Conservation (phyloP, 1,140 invertebrate species). For the Spodoptera frugiperda region DNA sequence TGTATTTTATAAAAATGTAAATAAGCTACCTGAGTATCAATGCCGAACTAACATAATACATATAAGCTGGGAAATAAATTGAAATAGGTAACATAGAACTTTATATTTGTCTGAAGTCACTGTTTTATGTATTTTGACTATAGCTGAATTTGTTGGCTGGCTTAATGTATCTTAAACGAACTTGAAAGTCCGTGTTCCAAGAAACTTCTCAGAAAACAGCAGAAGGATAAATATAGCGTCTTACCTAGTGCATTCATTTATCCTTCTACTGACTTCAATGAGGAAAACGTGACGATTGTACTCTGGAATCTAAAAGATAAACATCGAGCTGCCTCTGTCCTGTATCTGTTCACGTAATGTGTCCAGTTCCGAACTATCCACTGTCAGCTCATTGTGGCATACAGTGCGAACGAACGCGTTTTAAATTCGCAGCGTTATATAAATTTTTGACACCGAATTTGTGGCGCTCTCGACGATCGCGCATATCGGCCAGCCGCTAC, state of each 20-base stretch:
- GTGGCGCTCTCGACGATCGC: slow-evolving; percentile 68
- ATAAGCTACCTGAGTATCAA: slow-evolving; percentile 9
- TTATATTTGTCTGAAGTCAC: too few species aligned
- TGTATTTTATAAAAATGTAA: slow-evolving; percentile 28
- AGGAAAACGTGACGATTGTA: not conserved
- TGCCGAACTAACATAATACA: slow-evolving; percentile 1
- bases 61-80: not conserved
- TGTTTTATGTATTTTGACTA: too few species aligned
- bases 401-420: slow-evolving; percentile 25
- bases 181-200: too few species aligned
- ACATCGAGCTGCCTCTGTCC: not conserved
- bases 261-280: not conserved
- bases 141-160: too few species aligned
- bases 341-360: too few species aligned
- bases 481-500: slow-evolving; percentile 68
- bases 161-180: too few species aligned
- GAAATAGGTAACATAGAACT: not conserved
- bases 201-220: too few species aligned
- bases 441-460: slow-evolving; percentile 77
- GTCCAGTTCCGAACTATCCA: not conserved
- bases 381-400: slow-evolving; percentile 2
- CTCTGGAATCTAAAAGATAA: not conserved
- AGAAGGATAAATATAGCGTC: too few species aligned
- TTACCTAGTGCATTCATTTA: too few species aligned
- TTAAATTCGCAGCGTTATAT: slow-evolving; percentile 74